These are phyloP conservation scores for Urocynchramus pylzowi DNA, from an alignment of 2,113 vertebrate species.

Conservation along the genomic window DNA sequence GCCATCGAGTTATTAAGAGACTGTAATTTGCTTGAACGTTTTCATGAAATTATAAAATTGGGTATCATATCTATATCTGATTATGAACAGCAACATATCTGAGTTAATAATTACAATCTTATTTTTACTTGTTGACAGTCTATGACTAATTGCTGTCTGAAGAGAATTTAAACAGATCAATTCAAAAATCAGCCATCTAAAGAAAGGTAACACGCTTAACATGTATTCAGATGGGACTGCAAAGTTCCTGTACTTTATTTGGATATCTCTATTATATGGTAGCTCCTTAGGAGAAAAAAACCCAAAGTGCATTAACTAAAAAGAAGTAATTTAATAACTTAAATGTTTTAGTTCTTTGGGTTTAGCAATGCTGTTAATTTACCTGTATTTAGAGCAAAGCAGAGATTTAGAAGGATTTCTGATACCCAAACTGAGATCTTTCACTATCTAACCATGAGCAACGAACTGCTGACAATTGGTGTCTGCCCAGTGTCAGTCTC, in stretches of 20 bases:
- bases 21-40: slow-evolving; percentile 43
- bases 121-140: slow-evolving; percentile 51
- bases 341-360: neutral
- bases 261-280: neutral
- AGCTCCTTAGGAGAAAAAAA: neutral
- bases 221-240: neutral
- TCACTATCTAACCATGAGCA: neutral
- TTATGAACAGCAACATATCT: slow-evolving; percentile 15
- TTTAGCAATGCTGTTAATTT: neutral
- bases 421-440: neutral
- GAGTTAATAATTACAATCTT: slow-evolving; percentile 52
- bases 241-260: neutral
- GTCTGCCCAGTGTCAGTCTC: neutral
- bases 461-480: neutral
- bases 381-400: neutral
- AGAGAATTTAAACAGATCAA: slow-evolving; percentile 41
- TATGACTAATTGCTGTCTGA: slow-evolving; percentile 57
- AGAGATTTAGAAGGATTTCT: neutral
- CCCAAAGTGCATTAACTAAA: neutral
- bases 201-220: neutral
- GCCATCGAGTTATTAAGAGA: neutral
- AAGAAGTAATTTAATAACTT: neutral
- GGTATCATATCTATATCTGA: slow-evolving; percentile 35
- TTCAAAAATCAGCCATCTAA: slow-evolving; percentile 14
- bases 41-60: slow-evolving; percentile 42